These are phyloP conservation scores for Formicarius rufipectus DNA, from an alignment of 2,113 vertebrate species.

Conservation along the genomic window DNA sequence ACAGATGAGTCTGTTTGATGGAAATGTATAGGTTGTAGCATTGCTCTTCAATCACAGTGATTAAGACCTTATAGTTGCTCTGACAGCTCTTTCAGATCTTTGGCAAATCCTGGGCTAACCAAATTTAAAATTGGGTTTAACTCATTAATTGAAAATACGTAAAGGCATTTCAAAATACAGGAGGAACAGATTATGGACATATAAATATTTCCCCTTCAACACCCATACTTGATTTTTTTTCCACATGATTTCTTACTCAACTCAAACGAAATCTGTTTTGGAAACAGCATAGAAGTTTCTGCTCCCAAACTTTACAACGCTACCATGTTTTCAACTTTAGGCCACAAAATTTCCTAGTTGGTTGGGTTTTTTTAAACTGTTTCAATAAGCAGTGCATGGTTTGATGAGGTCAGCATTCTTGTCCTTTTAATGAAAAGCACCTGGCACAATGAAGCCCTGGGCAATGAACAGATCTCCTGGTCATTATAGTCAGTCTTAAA, in stretches of 20 bases:
- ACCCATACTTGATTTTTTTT: not conserved
- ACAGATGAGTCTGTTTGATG: not conserved
- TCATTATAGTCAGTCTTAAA: not conserved
- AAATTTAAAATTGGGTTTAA: not conserved
- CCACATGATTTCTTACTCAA: not conserved
- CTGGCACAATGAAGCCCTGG: not conserved
- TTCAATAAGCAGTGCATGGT: not conserved
- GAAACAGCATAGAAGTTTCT: not conserved
- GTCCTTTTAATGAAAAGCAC: not conserved
- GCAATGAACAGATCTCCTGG: not conserved
- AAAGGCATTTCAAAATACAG: not conserved
- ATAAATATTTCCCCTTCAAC: not conserved
- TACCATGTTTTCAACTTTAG: not conserved
- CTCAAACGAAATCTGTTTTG: not conserved
- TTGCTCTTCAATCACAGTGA: constrained; percentile 3
- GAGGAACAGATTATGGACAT: not conserved
- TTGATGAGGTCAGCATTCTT: not conserved
- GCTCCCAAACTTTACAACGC: not conserved
- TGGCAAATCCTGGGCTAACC: constrained; percentile 23
- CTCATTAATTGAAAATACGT: not conserved
- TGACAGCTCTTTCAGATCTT: not conserved
- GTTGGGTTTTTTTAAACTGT: not conserved
- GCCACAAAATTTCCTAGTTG: not conserved
- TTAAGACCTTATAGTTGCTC: not conserved
- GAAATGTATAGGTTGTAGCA: not conserved